Conservation (phyloP, 2,888 invertebrate genomes). For the Nebria brevicollis region DNA sequence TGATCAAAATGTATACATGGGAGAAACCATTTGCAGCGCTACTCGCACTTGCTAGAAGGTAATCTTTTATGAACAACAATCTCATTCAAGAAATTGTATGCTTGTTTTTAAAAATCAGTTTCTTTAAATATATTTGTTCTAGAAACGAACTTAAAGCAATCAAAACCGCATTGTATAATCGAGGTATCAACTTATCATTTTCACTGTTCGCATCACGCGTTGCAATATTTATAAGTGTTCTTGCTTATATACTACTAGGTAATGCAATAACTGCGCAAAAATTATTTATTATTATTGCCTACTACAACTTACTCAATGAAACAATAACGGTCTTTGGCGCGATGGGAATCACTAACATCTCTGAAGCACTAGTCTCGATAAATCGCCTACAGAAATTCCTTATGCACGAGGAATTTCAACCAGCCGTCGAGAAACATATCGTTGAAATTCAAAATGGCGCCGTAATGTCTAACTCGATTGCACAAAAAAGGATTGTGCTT, state of each 20-base stretch:
- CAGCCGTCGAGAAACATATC: constrained; percentile 48
- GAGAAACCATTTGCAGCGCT: constrained; percentile 83
- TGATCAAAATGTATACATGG: constrained; percentile 95
- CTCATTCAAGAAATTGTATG: too few relatives aligned
- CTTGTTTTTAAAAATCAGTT: too few relatives aligned
- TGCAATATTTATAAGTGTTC: constrained; percentile 85
- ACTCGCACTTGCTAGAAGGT: constrained; percentile 79
- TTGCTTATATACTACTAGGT: constrained; percentile 78
- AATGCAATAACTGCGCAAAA: constrained; percentile 81
- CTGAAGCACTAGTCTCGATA: constrained; percentile 82
- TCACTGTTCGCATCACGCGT: constrained; percentile 90
- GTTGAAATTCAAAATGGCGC: constrained; percentile 35
- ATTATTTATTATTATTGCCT: constrained; percentile 89
- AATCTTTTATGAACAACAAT: constrained; percentile 56
- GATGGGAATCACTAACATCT: constrained; percentile 81
- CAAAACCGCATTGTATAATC: constrained; percentile 77
- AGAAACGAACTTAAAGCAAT: constrained; percentile 79
- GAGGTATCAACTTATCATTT: constrained; percentile 81
- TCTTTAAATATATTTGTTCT: neutral
- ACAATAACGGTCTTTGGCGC: constrained; percentile 92
- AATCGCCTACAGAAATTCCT: constrained; percentile 74
- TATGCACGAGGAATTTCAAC: constrained; percentile 63
- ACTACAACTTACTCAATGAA: constrained; percentile 86
- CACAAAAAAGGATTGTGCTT: constrained; percentile 65
- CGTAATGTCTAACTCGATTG: neutral